Base-by-base conservation (phyloP, 2,888 invertebrate genomes). In the Macaria notata region DNA sequence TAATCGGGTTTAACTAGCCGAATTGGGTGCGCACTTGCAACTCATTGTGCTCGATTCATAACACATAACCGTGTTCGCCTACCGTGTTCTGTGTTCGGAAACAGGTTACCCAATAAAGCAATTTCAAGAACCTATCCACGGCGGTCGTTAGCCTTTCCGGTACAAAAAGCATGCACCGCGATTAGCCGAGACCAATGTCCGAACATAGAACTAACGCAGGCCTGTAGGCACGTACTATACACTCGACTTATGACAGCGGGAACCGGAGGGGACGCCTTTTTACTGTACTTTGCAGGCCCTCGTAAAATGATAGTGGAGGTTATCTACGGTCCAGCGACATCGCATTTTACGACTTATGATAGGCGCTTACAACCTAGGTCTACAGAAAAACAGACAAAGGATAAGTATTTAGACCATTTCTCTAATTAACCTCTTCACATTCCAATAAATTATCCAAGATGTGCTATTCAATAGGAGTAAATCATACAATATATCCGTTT, bases 61-160 rank as follows among this genome's bases (percentile, higher is more conserved):
- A 46, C 57, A 73, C 75, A 56, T 59, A 54, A 36, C 57, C 49
- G 50, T 60, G 49, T 58, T 61, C 59, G 83, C 81, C 81, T 83
- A 77, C 80, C 73, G 76, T 76, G 79, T 82, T 80, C 78, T 74
- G 75, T 74, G 79, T 83, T 79, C 78, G 75, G 76, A 74, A 86
- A 86, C 86, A 82, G 83, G 87, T 86, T 87, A 81, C 83, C 84
- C 83, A 88, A 88, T 87, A 86, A 84, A 88, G 85, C 76, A 83
- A 86, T 88, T 87, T 88, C 83, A 81, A 82, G 81, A 83, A 83
- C 77, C 79, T 84, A 85, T 86, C 79, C 76, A 71, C 74, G 66
- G 69, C 79, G 87, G 87, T 84, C 88, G 80, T 81, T 84, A 78
- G 81, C 85, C 83, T 83, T 79, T 76, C 75, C 75, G 76, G 72